These are phyloP conservation scores for Plotosus lineatus DNA, from an alignment of 2,113 vertebrate genomes.

Conservation along the genomic window DNA sequence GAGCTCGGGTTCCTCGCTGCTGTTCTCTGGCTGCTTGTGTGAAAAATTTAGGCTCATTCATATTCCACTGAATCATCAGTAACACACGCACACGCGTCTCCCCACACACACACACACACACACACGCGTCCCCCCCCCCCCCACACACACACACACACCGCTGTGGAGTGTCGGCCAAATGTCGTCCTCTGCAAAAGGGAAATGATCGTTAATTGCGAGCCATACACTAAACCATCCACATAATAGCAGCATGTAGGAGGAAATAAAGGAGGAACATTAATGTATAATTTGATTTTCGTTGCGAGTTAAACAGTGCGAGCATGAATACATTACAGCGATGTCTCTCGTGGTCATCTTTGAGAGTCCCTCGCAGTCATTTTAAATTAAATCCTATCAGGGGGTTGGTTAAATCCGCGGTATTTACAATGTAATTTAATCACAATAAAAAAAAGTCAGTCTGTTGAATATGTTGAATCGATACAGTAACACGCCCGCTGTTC, in stretches of 20 bases:
- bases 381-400: constrained; percentile 36
- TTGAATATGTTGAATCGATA: not conserved
- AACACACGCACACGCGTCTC: constrained; percentile 1
- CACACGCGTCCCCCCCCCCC: constrained; percentile 5
- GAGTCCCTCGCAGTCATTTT: constrained; percentile 14
- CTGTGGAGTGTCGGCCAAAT: constrained; percentile 25
- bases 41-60: constrained; percentile 31
- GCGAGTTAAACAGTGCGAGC: constrained; percentile 37
- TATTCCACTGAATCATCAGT: constrained; percentile 29
- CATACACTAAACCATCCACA: constrained; percentile 26
- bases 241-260: constrained; percentile 2
- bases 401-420: constrained; percentile 36
- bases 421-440: not conserved
- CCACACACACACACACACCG: constrained; percentile 14
- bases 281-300: constrained; percentile 39
- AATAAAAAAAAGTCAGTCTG: no score
- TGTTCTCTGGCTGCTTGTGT: constrained; percentile 3
- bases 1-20: not conserved
- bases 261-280: constrained; percentile 28
- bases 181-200: constrained; percentile 19
- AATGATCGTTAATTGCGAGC: constrained; percentile 37
- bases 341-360: constrained; percentile 22
- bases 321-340: not conserved
- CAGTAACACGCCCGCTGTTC: constrained; percentile 5
- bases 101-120: not conserved